These are phyloP conservation scores for Lophochroa leadbeateri DNA, from an alignment of 2,113 vertebrate genomes.

Conservation along the genomic window DNA sequence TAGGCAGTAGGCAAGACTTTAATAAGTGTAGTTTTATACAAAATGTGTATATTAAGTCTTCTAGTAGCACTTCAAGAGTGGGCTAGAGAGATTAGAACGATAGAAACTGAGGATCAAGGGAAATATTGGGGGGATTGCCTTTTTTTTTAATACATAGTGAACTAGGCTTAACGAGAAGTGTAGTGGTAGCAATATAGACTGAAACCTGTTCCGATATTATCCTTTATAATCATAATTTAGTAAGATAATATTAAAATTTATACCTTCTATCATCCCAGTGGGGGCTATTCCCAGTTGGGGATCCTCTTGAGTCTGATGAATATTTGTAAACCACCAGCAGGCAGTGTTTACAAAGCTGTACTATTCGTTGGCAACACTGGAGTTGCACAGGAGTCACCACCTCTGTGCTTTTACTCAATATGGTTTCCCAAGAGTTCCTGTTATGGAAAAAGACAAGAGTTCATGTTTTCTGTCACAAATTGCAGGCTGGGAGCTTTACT, in stretches of 20 bases:
- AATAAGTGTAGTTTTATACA: neutral
- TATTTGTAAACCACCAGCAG: slow-evolving; percentile 96
- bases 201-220: neutral
- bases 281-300: slow-evolving; percentile 81
- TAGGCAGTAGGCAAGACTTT: neutral
- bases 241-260: neutral
- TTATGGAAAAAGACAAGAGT: slow-evolving; percentile 64
- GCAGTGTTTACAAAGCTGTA: slow-evolving; percentile 94
- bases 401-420: slow-evolving; percentile 90
- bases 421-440: slow-evolving; percentile 92
- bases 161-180: neutral
- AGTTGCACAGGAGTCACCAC: slow-evolving; percentile 85
- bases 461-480: slow-evolving; percentile 29
- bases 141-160: neutral
- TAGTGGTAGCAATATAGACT: neutral
- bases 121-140: neutral
- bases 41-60: neutral
- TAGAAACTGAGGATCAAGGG: neutral
- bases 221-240: neutral
- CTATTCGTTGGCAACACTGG: slow-evolving; percentile 92
- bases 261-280: slow-evolving; percentile 95
- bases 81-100: neutral
- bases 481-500: slow-evolving; percentile 31
- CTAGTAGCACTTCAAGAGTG: neutral
- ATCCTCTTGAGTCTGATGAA: slow-evolving; percentile 86